A percentile compares a stretch with the other conserved stretches of the same genome.
These are phyloP conservation scores for Hiodon alosoides DNA, from an alignment of 2,113 vertebrate genomes.

Conservation along the genomic window DNA sequence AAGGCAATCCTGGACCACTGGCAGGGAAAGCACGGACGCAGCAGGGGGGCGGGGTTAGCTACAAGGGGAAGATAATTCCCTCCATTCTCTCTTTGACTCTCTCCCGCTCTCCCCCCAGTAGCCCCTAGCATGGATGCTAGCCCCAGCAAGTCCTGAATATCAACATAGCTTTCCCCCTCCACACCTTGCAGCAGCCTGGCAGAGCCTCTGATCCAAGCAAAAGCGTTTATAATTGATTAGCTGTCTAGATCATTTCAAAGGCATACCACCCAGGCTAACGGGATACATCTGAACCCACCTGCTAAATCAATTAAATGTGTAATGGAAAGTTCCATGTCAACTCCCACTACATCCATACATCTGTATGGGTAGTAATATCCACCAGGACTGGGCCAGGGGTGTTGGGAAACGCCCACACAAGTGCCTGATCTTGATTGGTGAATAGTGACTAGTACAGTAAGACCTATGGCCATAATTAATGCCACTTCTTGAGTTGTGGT, in stretches of 20 bases:
- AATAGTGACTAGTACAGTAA: no score
- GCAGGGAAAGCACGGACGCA: background rate
- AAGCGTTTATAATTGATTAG: conserved; percentile 57
- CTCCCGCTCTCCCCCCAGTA: background rate
- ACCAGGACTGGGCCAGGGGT: no score
- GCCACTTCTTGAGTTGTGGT: no score
- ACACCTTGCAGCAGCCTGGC: conserved; percentile 35
- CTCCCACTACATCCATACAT: background rate
- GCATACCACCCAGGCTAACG: conserved; percentile 32
- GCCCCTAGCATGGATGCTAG: background rate
- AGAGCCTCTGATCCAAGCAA: conserved; percentile 47
- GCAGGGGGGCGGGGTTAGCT: conserved; percentile 20
- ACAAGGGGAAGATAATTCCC: conserved; percentile 24
- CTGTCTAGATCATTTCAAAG: conserved; percentile 30
- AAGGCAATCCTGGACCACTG: background rate
- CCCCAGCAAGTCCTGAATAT: background rate
- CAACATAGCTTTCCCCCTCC: conserved; percentile 17
- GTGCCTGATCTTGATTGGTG: no score
- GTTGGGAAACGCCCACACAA: no score
- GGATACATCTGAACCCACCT: conserved; percentile 9
- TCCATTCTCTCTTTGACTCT: conserved; percentile 3
- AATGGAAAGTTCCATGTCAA: conserved; percentile 6
- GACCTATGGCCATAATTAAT: no score
- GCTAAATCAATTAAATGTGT: background rate
- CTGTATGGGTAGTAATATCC: no score